Evolutionary conservation across 2,888 invertebrate genomes (phyloP).

Genomic region (Strigamia maritima): DNA sequence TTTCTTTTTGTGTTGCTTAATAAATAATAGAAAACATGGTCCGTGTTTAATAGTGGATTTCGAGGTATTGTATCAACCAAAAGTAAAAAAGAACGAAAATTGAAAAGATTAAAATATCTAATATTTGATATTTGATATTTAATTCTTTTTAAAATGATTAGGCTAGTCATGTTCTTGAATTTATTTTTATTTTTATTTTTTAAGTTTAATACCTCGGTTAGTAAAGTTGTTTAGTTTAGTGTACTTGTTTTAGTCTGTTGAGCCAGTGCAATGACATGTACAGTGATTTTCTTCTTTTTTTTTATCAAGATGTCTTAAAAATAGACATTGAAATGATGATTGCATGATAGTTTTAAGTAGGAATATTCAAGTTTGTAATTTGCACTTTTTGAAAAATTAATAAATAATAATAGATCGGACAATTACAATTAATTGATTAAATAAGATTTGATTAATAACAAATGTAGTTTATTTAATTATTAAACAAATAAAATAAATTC

Average conservation of each 20-base stretch:
- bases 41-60: constrained; percentile 22
- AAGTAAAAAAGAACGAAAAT: neutral
- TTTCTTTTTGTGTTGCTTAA: constrained; percentile 27
- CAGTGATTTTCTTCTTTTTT: constrained; percentile 11
- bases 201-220: constrained; percentile 5
- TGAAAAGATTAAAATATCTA: neutral
- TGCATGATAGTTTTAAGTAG: constrained; percentile 1
- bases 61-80: constrained; percentile 11
- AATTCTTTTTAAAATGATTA: neutral
- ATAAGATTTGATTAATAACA: neutral
- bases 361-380: constrained; percentile 16
- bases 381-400: constrained; percentile 16
- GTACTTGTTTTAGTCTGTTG: constrained; percentile 29
- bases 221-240: constrained; percentile 10
- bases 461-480: neutral
- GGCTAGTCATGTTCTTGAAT: constrained; percentile 22
- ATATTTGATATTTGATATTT: neutral
- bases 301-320: neutral
- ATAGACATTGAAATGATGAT: constrained; percentile 11
- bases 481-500: neutral
- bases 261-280: constrained; percentile 32
- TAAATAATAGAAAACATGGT: constrained; percentile 26
- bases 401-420: constrained; percentile 5
- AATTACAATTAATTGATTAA: neutral
- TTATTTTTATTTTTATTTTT: neutral